Percentiles rank a stretch among this genome's conserved stretches.
Evolutionary conservation across 2,797 vertebrate species (phyloP).

Genomic region (Clamator glandarius): DNA sequence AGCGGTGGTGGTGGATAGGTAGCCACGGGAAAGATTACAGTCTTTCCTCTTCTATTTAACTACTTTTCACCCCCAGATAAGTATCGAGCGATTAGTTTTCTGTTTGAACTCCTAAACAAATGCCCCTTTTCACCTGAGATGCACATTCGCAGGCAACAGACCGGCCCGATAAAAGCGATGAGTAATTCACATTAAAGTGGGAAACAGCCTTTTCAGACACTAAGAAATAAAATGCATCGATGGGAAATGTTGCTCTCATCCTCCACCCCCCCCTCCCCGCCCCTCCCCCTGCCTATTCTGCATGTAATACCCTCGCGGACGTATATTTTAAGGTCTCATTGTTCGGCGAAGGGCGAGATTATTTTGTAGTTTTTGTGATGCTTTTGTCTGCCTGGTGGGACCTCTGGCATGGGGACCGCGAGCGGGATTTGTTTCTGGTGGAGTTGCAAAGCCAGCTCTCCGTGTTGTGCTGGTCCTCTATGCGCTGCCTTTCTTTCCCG

Average conservation of each 20-base stretch:
- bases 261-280: neutral
- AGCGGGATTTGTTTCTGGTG: neutral
- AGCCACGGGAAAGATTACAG: neutral
- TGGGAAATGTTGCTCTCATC: slow-evolving; percentile 35
- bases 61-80: neutral
- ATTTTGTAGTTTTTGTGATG: neutral
- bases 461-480: neutral
- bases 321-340: slow-evolving; percentile 60
- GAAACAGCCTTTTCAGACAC: neutral
- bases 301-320: neutral
- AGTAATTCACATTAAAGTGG: slow-evolving; percentile 36
- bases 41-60: neutral
- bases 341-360: slow-evolving; percentile 22
- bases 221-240: slow-evolving; percentile 17
- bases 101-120: neutral
- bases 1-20: neutral
- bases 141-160: neutral
- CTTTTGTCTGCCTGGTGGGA: neutral
- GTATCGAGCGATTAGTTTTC: neutral
- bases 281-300: slow-evolving; percentile 46
- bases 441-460: neutral
- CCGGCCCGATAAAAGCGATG: neutral
- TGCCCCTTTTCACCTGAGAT: slow-evolving; percentile 12
- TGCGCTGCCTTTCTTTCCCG: slow-evolving; percentile 10
- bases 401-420: neutral